Evolutionary conservation across 1,140 invertebrate genomes (phyloP).

Genomic region (Heterodera schachtii): DNA sequence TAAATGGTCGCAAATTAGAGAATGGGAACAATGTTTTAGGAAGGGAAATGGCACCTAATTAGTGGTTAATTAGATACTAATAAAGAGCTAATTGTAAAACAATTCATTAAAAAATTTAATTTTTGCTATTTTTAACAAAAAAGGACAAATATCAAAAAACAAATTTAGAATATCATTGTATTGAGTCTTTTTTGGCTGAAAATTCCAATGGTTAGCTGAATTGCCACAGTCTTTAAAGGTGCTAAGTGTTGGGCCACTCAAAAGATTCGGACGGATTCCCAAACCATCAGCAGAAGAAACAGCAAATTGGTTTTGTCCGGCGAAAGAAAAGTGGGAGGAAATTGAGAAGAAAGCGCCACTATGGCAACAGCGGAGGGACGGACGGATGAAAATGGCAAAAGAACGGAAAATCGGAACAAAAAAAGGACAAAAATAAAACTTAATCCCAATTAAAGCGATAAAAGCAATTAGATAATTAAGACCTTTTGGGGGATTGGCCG

Average conservation of each 20-base stretch:
- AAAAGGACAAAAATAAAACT: neutral
- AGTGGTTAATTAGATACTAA: too few relatives aligned
- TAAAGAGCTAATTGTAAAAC: too few relatives aligned
- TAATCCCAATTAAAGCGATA: too few relatives aligned
- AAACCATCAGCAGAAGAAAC: neutral
- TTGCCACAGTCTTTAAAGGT: too few relatives aligned
- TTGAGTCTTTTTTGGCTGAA: neutral
- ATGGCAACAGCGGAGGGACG: neutral
- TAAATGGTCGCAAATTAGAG: neutral
- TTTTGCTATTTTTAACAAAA: too few relatives aligned
- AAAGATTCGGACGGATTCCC: neutral
- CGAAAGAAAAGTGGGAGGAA: neutral
- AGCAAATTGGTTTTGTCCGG: neutral
- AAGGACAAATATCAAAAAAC: too few relatives aligned
- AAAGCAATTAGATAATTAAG: too few relatives aligned
- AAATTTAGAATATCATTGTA: neutral
- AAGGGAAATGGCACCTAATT: too few relatives aligned
- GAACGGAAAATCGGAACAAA: neutral
- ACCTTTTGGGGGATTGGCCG: too few relatives aligned
- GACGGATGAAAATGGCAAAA: neutral
- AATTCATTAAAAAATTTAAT: too few relatives aligned
- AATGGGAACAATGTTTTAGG: too few relatives aligned
- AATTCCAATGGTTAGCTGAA: neutral
- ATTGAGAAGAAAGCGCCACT: neutral
- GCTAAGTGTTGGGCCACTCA: neutral